Conservation (phyloP, 2,888 invertebrate species). For the Apamea sordens region DNA sequence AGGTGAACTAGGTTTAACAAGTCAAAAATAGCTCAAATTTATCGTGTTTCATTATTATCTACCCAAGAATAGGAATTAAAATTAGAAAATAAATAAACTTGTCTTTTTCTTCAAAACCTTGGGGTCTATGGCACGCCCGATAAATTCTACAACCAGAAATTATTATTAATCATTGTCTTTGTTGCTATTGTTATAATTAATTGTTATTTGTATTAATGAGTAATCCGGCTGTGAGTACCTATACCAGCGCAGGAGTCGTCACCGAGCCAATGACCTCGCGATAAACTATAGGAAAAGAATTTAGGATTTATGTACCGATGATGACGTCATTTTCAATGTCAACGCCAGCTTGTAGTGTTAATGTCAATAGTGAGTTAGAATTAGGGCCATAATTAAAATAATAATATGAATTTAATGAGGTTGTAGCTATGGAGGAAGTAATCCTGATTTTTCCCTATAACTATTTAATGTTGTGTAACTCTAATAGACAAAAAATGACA, state of each 20-base stretch:
- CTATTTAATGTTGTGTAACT: background rate
- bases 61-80: background rate
- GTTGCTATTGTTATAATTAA: slow-evolving; percentile 65
- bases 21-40: background rate
- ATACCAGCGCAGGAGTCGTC: slow-evolving; percentile 60
- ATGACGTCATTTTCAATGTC: slow-evolving; percentile 77
- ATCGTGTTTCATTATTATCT: background rate
- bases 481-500: background rate
- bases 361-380: slow-evolving; percentile 28
- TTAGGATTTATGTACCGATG: slow-evolving; percentile 68
- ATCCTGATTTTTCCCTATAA: background rate
- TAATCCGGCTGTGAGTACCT: slow-evolving; percentile 56
- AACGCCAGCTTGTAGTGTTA: slow-evolving; percentile 48
- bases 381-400: background rate
- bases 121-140: slow-evolving; percentile 51
- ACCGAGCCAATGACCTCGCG: slow-evolving; percentile 69
- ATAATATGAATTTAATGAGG: background rate
- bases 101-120: slow-evolving; percentile 22
- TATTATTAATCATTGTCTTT: slow-evolving; percentile 66
- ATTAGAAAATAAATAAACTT: slow-evolving; percentile 20
- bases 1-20: background rate
- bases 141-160: slow-evolving; percentile 56
- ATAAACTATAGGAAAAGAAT: slow-evolving; percentile 72
- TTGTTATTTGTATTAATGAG: slow-evolving; percentile 67
- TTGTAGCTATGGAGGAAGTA: background rate